Percentiles rank a stretch among this genome's conserved stretches.
phyloP scores from a whole-genome alignment of 64 coral and sea anemone genomes.

The Montipora efflorescens region DNA sequence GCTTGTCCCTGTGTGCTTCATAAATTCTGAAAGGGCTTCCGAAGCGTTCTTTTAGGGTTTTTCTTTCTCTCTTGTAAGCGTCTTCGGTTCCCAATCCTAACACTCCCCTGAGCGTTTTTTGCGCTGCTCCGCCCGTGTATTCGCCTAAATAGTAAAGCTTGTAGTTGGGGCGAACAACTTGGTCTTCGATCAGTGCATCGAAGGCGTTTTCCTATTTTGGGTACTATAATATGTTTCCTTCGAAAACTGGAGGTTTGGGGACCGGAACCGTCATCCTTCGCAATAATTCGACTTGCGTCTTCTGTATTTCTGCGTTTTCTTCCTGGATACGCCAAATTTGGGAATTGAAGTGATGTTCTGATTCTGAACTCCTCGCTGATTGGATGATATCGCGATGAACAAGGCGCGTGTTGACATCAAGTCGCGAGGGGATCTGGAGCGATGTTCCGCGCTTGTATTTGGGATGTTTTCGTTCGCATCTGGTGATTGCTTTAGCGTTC shows the following conservation, averaged over 20 bases:
- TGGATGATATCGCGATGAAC: too few species aligned
- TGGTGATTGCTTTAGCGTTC: too few species aligned
- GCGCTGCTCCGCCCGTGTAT: constrained; percentile 23
- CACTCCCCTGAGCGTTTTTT: constrained; percentile 52
- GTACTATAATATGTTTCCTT: constrained; percentile 68
- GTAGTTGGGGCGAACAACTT: constrained; percentile 39
- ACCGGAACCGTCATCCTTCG: constrained; percentile 49
- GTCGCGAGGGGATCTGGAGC: too few species aligned
- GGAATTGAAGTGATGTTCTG: background rate
- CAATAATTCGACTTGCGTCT: constrained; percentile 53
- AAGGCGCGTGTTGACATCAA: too few species aligned
- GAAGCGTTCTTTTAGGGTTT: too few species aligned
- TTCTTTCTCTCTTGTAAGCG: too few species aligned
- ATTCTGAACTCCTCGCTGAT: background rate
- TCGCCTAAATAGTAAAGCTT: constrained; percentile 73
- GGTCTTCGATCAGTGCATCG: constrained; percentile 63
- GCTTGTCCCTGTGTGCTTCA: too few species aligned
- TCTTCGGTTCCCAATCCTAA: constrained; percentile 35
- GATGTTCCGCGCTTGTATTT: too few species aligned
- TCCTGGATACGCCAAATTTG: constrained; percentile 21
- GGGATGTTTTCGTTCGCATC: too few species aligned
- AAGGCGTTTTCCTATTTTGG: constrained; percentile 79
- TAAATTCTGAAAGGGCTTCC: too few species aligned
- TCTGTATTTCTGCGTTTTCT: constrained; percentile 68
- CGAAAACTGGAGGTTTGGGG: constrained; percentile 69